A percentile compares a stretch with the other conserved stretches of the same genome.
Conservation (phyloP, 2,797 vertebrate species). For the Novumbra hubbsi region DNA sequence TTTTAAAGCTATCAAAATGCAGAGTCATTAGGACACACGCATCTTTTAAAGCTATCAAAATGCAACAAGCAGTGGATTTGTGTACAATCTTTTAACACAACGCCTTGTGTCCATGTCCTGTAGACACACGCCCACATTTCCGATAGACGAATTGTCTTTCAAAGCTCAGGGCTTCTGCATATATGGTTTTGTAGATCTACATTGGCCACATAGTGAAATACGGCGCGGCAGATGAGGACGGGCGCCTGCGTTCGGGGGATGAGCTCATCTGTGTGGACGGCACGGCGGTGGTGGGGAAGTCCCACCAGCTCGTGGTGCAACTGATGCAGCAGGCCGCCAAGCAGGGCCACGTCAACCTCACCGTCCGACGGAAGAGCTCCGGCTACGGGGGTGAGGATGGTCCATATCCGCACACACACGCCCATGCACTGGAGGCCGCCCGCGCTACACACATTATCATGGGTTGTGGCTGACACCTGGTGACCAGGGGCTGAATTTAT, state of each 20-base stretch:
- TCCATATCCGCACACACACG: constrained; percentile 2
- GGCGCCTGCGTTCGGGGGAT: constrained; percentile 93
- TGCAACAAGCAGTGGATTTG: too few species aligned
- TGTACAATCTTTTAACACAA: too few species aligned
- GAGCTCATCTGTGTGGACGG: constrained; percentile 98
- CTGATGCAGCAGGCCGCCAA: constrained; percentile 99
- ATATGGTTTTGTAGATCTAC: constrained; percentile 81
- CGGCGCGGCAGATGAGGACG: constrained; percentile 94
- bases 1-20: too few species aligned
- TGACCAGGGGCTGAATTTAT: too few species aligned
- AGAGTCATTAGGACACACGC: too few species aligned
- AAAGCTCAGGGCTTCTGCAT: background rate
- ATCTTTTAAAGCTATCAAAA: too few species aligned
- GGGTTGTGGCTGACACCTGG: too few species aligned
- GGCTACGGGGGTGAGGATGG: constrained; percentile 83
- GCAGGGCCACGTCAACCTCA: constrained; percentile 97
- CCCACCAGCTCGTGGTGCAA: constrained; percentile 97
- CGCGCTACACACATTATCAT: background rate
- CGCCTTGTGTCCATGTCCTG: too few species aligned
- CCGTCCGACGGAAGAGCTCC: constrained; percentile 87
- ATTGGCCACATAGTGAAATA: constrained; percentile 98
- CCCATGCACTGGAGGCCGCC: background rate
- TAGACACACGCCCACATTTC: too few species aligned
- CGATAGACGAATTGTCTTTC: too few species aligned
- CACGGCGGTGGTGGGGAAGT: constrained; percentile 95